These are phyloP conservation scores for Chelonoidis abingdonii DNA, from an alignment of 2,113 vertebrate species.

Conservation along the genomic window DNA sequence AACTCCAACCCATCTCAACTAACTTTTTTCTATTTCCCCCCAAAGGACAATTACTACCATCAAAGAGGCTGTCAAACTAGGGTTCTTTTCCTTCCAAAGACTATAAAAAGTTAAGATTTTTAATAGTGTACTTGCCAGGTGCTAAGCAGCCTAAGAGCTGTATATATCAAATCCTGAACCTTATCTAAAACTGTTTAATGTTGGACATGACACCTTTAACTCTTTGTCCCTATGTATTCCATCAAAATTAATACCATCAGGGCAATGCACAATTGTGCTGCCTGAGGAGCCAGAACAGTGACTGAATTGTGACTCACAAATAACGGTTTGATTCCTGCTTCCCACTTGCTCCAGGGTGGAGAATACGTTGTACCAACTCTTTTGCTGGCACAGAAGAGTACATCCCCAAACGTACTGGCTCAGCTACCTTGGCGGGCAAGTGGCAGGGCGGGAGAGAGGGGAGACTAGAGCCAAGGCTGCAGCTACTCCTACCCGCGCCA, in stretches of 20 bases:
- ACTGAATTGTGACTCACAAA: conserved; percentile 24
- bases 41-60: neutral
- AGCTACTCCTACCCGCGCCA: neutral
- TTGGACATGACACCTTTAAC: neutral
- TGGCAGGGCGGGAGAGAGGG: neutral
- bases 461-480: neutral
- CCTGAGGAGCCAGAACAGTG: neutral
- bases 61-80: neutral
- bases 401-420: conserved; percentile 12
- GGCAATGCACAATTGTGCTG: neutral
- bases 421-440: neutral
- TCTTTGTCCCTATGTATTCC: neutral
- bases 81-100: neutral
- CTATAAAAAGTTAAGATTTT: neutral
- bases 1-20: neutral
- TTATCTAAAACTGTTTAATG: neutral
- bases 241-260: neutral
- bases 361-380: conserved; percentile 21
- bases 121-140: neutral
- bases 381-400: conserved; percentile 17
- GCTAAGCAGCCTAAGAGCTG: neutral
- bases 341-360: conserved; percentile 21
- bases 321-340: neutral
- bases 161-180: neutral
- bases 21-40: neutral